Evolutionary conservation across 2,888 invertebrate species (phyloP), one percentile per base, ranked within the genome.

Genomic region (Cenopis cana): DNA sequence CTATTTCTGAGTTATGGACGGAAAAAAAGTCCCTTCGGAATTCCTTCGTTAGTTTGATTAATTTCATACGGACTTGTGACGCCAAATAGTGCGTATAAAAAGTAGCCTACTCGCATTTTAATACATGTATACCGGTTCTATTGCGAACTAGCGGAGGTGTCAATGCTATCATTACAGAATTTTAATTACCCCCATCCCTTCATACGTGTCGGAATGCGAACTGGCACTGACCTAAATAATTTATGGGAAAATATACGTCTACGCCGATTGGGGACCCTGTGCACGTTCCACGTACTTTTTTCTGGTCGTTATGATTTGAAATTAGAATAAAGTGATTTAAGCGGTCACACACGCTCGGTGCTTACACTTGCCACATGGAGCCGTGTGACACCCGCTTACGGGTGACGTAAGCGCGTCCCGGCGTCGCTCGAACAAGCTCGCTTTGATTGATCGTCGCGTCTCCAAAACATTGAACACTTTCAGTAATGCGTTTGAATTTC

Each of bases 121-220:
- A 64, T 55, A 65, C 65, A 20, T 33, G 38, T 57, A 68, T 68
- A 75, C 73, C 72, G 68, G 74, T 75, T 71, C 66, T 74, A 78
- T 79, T 77, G 65, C 59, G 54, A 55, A 18, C 76, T 76, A 75
- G 67, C 66, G 75, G 82, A 88, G 85, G 90, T 88, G 89, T 88
- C 84, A 86, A 85, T 82, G 84, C 84, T 81, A 85, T 85, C 82
- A 84, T 81, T 80, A 82, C 79, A 86, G 89, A 89, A 91, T 91
- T 88, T 84, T 89, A 91, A 91, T 90, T 86, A 87, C 84, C 84
- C 84, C 80, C 85, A 90, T 90, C 85, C 86, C 84, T 87, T 79
- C 80, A 81, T 85, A 87, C 88, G 89, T 85, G 89, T 82, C 78
- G 88, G 87, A 84, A 91, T 91, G 88, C 83, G 76, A 76, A 81